These are phyloP conservation scores for Entelurus aequoreus DNA, from an alignment of 2,113 vertebrate genomes.

Conservation along the genomic window DNA sequence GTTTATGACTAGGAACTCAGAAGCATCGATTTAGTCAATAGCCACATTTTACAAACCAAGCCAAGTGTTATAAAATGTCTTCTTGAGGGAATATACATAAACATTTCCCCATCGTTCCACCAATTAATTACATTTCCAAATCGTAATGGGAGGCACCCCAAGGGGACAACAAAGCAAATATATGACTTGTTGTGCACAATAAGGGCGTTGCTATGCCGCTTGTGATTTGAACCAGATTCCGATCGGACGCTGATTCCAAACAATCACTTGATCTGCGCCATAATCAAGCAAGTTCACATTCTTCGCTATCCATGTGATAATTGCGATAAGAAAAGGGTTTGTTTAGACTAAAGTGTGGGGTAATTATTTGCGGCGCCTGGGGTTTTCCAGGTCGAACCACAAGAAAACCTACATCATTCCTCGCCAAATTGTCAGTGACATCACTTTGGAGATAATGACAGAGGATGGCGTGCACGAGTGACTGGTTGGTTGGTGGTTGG, in stretches of 20 bases:
- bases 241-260: conserved; percentile 14
- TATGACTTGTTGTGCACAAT: conserved; percentile 36
- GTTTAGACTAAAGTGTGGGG: conserved; percentile 14
- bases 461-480: conserved; percentile 22
- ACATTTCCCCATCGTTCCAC: conserved; percentile 1
- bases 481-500: conserved; percentile 29
- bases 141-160: conserved; percentile 44
- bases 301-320: conserved; percentile 11
- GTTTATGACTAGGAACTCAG: too few species aligned
- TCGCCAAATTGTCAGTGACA: conserved; percentile 40
- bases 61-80: conserved; percentile 12
- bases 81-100: conserved; percentile 22
- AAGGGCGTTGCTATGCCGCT: conserved; percentile 23
- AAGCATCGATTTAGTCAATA: too few species aligned
- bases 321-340: conserved; percentile 8
- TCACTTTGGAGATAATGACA: conserved; percentile 54
- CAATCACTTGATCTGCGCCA: conserved; percentile 38
- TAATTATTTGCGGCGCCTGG: conserved; percentile 46
- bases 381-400: conserved; percentile 48
- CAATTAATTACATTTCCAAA: conserved; percentile 19
- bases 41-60: not conserved
- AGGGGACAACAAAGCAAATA: conserved; percentile 48
- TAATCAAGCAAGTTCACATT: conserved; percentile 4
- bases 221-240: conserved; percentile 35
- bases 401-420: conserved; percentile 41